Conservation (phyloP, 2,113 vertebrate genomes). For the Catharus minimus region DNA sequence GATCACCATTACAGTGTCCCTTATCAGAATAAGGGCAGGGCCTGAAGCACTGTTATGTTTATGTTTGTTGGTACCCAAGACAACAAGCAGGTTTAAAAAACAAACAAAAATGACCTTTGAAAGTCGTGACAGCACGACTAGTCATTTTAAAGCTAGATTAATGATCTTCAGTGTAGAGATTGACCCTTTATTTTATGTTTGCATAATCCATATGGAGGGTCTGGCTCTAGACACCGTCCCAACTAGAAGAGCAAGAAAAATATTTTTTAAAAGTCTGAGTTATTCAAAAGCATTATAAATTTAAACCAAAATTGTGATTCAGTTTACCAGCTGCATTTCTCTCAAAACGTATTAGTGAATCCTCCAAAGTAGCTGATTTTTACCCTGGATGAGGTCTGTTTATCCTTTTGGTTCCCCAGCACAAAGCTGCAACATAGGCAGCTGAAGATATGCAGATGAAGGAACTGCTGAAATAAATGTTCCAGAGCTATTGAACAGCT, state of each 20-base stretch:
- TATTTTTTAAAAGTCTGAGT: background rate
- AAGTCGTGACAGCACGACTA: background rate
- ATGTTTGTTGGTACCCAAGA: background rate
- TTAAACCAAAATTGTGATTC: background rate
- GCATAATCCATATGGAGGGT: background rate
- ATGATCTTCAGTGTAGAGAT: background rate
- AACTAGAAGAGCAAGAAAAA: background rate
- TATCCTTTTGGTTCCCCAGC: background rate
- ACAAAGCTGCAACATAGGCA: background rate
- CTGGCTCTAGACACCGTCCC: background rate
- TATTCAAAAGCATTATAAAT: background rate
- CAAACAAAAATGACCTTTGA: background rate
- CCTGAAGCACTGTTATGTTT: background rate
- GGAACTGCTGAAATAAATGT: background rate
- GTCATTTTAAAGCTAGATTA: conserved; percentile 22
- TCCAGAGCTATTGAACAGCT: background rate
- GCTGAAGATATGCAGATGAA: background rate
- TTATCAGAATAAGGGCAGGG: background rate
- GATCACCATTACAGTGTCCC: background rate
- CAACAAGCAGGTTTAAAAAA: conserved; percentile 10
- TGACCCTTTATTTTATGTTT: background rate
- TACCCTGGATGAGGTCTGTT: background rate
- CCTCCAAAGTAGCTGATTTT: background rate
- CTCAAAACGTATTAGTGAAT: background rate
- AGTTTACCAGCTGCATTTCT: background rate